These are phyloP conservation scores for Himalopsyche anomala DNA, from an alignment of 2,888 invertebrate genomes.

Conservation along the genomic window DNA sequence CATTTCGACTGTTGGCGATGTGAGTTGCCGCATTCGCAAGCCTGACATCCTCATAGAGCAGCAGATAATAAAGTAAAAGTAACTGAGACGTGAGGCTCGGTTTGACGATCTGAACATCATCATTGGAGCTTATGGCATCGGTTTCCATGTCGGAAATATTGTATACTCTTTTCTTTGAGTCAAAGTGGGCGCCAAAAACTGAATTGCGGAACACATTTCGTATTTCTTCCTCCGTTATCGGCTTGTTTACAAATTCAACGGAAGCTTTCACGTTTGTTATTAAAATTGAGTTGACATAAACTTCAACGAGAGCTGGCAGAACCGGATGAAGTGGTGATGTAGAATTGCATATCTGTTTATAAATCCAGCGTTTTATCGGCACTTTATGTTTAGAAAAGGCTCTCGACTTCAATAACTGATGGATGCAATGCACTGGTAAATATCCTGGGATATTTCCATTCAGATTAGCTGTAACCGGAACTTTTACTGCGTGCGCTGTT, in stretches of 20 bases:
- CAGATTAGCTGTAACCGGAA: constrained; percentile 93
- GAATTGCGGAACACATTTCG: constrained; percentile 88
- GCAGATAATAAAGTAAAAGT: constrained; percentile 91
- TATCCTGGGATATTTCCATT: constrained; percentile 94
- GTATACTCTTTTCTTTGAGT: constrained; percentile 76
- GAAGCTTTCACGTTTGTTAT: constrained; percentile 81
- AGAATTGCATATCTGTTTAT: constrained; percentile 92
- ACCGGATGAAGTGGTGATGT: constrained; percentile 95
- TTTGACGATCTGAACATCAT: constrained; percentile 78
- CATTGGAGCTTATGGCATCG: constrained; percentile 69
- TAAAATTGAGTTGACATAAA: constrained; percentile 94
- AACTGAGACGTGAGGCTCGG: constrained; percentile 90
- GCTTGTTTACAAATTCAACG: constrained; percentile 91
- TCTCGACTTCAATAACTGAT: constrained; percentile 94
- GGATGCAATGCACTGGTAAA: constrained; percentile 96
- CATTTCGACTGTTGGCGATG: constrained; percentile 82
- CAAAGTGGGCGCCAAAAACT: constrained; percentile 85
- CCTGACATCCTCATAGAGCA: constrained; percentile 94
- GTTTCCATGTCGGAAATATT: constrained; percentile 78
- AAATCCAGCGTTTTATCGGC: constrained; percentile 97
- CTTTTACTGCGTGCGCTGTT: constrained; percentile 95
- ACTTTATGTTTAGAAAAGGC: constrained; percentile 98
- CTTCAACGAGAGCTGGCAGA: constrained; percentile 94
- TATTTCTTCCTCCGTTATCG: constrained; percentile 93
- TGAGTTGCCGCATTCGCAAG: constrained; percentile 83